These are phyloP conservation scores for Glaucomys volans DNA, from an alignment of 2,113 vertebrate genomes.

Conservation along the genomic window DNA sequence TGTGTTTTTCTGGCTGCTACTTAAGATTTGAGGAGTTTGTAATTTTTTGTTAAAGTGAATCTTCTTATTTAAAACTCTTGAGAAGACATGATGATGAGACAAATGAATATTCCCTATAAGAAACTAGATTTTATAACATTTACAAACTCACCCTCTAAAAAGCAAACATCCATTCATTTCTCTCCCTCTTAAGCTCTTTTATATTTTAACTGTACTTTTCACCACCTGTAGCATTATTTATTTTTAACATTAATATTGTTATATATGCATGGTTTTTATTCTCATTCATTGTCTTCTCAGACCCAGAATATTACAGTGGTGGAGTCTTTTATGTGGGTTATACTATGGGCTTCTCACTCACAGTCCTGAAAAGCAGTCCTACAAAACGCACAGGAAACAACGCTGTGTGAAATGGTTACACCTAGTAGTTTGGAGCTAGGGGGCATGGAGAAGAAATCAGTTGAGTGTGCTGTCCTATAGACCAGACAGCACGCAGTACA, in stretches of 20 bases:
- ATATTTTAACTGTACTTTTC: conserved; percentile 25
- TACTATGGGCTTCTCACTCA: background rate
- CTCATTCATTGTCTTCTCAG: background rate
- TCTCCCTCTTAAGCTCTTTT: conserved; percentile 7
- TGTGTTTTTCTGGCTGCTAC: background rate
- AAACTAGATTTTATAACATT: conserved; percentile 40
- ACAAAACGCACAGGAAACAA: background rate
- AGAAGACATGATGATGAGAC: background rate
- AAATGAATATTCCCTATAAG: background rate
- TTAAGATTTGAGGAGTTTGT: conserved; percentile 6
- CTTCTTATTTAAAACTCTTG: conserved; percentile 25
- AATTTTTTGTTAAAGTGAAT: conserved; percentile 21
- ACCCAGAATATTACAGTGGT: background rate
- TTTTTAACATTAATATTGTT: background rate
- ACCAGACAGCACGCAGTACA: background rate
- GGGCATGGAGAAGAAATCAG: background rate
- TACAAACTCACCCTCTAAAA: background rate
- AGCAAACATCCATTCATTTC: background rate
- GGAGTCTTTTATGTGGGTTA: background rate
- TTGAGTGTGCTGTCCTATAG: background rate
- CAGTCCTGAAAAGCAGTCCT: background rate
- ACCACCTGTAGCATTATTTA: background rate
- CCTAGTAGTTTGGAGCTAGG: background rate
- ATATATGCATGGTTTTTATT: background rate
- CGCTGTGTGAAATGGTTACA: background rate